phyloP scores from a whole-genome alignment of 2,113 vertebrate genomes.

The Oryzias javanicus region DNA sequence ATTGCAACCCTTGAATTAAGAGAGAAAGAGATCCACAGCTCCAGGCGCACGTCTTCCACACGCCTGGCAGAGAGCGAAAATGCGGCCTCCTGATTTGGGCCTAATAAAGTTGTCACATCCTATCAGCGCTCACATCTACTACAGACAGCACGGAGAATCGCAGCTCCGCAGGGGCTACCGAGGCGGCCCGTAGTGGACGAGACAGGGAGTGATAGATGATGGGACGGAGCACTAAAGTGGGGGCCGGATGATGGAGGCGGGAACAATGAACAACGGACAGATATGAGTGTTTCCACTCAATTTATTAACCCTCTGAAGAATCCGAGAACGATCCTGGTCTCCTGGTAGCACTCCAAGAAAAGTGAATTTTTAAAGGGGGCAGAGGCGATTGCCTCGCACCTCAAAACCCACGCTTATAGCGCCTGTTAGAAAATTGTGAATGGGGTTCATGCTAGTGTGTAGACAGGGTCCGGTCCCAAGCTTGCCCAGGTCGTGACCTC shows the following conservation, averaged over 20 bases:
- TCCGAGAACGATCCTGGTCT: slow-evolving; percentile 17
- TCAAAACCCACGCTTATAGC: slow-evolving; percentile 26
- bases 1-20: slow-evolving; percentile 43
- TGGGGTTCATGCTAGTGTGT: slow-evolving; percentile 10
- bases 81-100: slow-evolving; percentile 57
- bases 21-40: slow-evolving; percentile 49
- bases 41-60: slow-evolving; percentile 48
- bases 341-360: slow-evolving; percentile 11
- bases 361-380: slow-evolving; percentile 8
- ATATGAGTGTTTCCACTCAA: slow-evolving; percentile 25
- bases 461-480: slow-evolving; percentile 42
- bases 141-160: slow-evolving; percentile 54
- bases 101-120: slow-evolving; percentile 80
- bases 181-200: slow-evolving; percentile 53
- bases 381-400: slow-evolving; percentile 8
- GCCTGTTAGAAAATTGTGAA: slow-evolving; percentile 20
- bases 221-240: slow-evolving; percentile 30
- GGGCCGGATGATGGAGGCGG: slow-evolving; percentile 41
- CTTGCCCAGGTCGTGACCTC: slow-evolving; percentile 48
- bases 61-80: slow-evolving; percentile 51
- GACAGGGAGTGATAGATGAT: slow-evolving; percentile 61
- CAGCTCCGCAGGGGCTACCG: slow-evolving; percentile 50
- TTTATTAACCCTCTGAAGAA: slow-evolving; percentile 43
- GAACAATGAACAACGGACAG: slow-evolving; percentile 34
- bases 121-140: slow-evolving; percentile 71